phyloP scores from a whole-genome alignment of 2,888 invertebrate species.

The Dichetophora obliterata region DNA sequence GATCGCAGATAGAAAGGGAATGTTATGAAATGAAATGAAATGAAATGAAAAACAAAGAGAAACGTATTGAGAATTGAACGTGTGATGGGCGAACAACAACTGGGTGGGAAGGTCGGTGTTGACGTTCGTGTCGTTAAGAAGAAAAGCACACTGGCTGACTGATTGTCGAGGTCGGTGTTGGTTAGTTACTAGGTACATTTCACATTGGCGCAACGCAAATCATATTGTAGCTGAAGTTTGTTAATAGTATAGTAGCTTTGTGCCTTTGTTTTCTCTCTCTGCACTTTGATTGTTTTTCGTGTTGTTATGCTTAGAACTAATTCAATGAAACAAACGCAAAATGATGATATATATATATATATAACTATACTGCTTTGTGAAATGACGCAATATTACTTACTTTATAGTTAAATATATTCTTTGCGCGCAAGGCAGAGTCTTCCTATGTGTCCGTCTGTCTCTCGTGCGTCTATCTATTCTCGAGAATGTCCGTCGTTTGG shows the following conservation, averaged over 20 bases:
- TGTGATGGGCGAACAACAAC: background rate
- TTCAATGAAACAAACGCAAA: conserved; percentile 35
- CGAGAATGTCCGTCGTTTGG: background rate
- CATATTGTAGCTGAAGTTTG: background rate
- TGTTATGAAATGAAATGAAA: background rate
- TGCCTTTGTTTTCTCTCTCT: conserved; percentile 25
- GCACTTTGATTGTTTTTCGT: background rate
- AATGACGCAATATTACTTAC: background rate
- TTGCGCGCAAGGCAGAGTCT: background rate
- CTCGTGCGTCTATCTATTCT: background rate
- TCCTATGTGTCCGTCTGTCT: background rate
- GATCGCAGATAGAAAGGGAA: background rate
- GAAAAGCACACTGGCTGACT: background rate
- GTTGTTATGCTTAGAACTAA: conserved; percentile 35
- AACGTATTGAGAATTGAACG: background rate
- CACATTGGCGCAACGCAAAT: background rate
- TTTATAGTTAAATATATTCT: too few relatives aligned
- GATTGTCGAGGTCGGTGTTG: background rate
- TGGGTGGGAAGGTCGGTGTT: background rate
- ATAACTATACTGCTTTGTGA: conserved; percentile 20
- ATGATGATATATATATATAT: conserved; percentile 32
- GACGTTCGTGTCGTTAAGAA: background rate
- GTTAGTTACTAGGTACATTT: background rate
- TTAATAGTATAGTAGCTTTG: conserved; percentile 8
- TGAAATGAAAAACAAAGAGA: background rate